phyloP scores from a whole-genome alignment of 1,140 invertebrate genomes.

The Lerema accius region DNA sequence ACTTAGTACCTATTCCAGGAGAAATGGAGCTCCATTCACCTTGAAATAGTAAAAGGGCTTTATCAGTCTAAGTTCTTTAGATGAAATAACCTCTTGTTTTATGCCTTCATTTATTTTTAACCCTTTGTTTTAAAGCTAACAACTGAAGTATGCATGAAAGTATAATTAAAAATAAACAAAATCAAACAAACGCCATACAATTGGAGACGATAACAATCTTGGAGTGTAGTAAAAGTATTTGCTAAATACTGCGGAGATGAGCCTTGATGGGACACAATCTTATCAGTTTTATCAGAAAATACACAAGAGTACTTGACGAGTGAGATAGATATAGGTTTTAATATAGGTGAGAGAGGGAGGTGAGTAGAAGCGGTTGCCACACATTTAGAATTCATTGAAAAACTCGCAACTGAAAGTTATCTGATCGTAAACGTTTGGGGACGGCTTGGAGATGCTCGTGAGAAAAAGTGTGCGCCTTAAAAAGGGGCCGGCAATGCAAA shows the following conservation, averaged over 20 bases:
- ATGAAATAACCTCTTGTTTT: too few relatives aligned
- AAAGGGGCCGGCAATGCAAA: neutral
- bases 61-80: too few relatives aligned
- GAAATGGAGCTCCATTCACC: too few relatives aligned
- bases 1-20: too few relatives aligned
- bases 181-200: neutral
- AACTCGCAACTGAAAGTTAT: constrained; percentile 78
- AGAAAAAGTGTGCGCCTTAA: constrained; percentile 19
- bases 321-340: constrained; percentile 30
- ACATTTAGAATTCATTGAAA: constrained; percentile 83
- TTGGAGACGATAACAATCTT: constrained; percentile 13
- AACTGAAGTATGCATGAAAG: too few relatives aligned
- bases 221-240: constrained; percentile 31
- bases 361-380: constrained; percentile 39
- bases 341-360: constrained; percentile 34
- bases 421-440: constrained; percentile 68
- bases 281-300: constrained; percentile 45
- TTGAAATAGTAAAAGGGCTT: too few relatives aligned
- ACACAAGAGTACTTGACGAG: constrained; percentile 34
- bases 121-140: too few relatives aligned
- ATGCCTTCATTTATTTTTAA: too few relatives aligned
- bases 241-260: constrained; percentile 16
- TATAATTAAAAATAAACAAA: constrained; percentile 10
- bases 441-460: constrained; percentile 35
- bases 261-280: constrained; percentile 33